These are phyloP conservation scores for Halichondria panicea DNA, from an alignment of 37 sponge, comb jelly and placozoan species.

Conservation along the genomic window DNA sequence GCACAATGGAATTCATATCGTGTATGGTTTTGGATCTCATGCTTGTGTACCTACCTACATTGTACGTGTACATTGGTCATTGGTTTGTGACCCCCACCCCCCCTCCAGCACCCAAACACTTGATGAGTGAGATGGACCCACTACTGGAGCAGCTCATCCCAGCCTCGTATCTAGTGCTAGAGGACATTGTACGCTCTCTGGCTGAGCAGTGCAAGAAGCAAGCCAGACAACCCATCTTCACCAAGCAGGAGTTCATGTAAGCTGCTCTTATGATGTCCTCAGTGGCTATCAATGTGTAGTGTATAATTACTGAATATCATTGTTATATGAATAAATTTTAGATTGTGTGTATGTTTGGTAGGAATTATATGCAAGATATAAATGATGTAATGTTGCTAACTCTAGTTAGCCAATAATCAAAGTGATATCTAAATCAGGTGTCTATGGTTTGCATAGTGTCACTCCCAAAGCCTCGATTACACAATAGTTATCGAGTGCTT, in stretches of 20 bases:
- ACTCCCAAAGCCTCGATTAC: no score
- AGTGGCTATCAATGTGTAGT: not conserved
- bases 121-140: conserved; percentile 11
- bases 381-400: no score
- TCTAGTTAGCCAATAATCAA: no score
- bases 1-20: no score
- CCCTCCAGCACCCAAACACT: not conserved
- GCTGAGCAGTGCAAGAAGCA: conserved; percentile 39
- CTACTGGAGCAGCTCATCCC: conserved; percentile 70
- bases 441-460: no score
- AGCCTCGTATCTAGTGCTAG: conserved; percentile 58
- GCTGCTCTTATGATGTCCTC: conserved; percentile 23
- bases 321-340: no score
- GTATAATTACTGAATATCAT: not conserved
- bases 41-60: not conserved
- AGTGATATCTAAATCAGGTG: no score
- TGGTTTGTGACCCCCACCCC: not conserved
- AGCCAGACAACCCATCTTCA: conserved; percentile 48
- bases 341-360: no score
- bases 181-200: conserved; percentile 43
- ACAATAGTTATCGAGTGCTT: no score
- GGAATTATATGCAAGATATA: no score
- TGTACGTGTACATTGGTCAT: no score
- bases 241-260: conserved; percentile 42
- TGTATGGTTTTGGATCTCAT: not conserved